phyloP scores from a whole-genome alignment of 2,113 vertebrate genomes.

The Copsychus sechellarum region DNA sequence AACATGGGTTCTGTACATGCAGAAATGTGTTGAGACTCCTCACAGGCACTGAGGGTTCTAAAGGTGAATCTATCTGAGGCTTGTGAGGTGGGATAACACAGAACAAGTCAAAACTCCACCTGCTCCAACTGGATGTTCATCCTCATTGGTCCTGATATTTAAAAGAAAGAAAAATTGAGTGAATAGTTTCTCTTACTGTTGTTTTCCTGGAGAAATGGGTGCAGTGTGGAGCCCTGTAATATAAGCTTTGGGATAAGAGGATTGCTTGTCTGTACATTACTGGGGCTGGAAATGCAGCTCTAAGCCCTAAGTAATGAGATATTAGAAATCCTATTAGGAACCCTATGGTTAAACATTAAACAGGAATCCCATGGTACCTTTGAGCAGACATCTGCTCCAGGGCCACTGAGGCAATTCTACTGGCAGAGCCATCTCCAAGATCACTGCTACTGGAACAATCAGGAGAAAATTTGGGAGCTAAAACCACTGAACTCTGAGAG shows the following conservation, averaged over 20 bases:
- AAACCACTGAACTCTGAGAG: background rate
- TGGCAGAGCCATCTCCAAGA: background rate
- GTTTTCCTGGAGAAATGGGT: background rate
- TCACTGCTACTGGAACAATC: background rate
- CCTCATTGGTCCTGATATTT: background rate
- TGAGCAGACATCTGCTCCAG: background rate
- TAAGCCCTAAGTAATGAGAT: background rate
- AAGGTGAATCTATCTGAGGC: accelerated
- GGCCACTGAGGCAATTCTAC: background rate
- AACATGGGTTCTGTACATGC: background rate
- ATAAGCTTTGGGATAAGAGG: background rate
- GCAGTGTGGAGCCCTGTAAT: background rate
- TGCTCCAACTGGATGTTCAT: background rate
- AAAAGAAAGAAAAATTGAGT: background rate
- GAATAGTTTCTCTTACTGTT: background rate
- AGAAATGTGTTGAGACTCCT: background rate
- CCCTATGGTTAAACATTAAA: background rate
- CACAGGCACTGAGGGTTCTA: background rate
- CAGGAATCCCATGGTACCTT: background rate
- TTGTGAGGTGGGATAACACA: background rate
- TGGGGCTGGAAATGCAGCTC: background rate
- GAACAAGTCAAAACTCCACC: background rate
- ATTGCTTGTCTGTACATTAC: background rate
- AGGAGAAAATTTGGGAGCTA: background rate
- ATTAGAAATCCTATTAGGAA: background rate